Evolutionary conservation across 2,888 invertebrate genomes (phyloP).

Genomic region (Agriopis leucophaearia): DNA sequence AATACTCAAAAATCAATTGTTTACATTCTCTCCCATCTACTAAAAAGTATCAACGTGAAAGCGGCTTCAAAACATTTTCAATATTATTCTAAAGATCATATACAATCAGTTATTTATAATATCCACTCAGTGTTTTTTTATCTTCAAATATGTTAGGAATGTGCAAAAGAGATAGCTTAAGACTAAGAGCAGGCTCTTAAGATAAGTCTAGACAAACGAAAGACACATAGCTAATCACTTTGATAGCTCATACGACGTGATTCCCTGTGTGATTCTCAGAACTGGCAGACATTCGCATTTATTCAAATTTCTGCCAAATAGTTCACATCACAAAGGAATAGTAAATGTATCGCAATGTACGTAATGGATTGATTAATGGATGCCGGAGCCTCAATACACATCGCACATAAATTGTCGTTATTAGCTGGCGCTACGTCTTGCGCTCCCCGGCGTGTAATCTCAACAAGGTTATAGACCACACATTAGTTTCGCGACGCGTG

Average conservation of each 20-base stretch:
- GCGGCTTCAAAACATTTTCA: too few relatives aligned
- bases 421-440: constrained; percentile 45
- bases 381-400: constrained; percentile 33
- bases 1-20: too few relatives aligned
- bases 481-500: constrained; percentile 73
- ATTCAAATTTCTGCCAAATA: constrained; percentile 27
- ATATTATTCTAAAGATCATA: too few relatives aligned
- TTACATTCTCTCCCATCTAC: too few relatives aligned
- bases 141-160: too few relatives aligned
- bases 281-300: constrained; percentile 23
- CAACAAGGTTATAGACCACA: constrained; percentile 66
- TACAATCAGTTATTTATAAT: too few relatives aligned
- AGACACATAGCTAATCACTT: too few relatives aligned
- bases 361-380: constrained; percentile 39
- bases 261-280: constrained; percentile 5
- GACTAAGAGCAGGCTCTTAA: too few relatives aligned
- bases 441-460: constrained; percentile 69
- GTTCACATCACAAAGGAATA: constrained; percentile 28
- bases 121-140: too few relatives aligned
- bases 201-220: too few relatives aligned
- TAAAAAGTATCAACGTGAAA: too few relatives aligned
- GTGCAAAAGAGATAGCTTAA: too few relatives aligned
- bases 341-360: constrained; percentile 32
- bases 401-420: constrained; percentile 37
- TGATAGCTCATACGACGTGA: neutral